phyloP scores from a whole-genome alignment of 2,113 vertebrate genomes.

The Neodon shergylaensis region DNA sequence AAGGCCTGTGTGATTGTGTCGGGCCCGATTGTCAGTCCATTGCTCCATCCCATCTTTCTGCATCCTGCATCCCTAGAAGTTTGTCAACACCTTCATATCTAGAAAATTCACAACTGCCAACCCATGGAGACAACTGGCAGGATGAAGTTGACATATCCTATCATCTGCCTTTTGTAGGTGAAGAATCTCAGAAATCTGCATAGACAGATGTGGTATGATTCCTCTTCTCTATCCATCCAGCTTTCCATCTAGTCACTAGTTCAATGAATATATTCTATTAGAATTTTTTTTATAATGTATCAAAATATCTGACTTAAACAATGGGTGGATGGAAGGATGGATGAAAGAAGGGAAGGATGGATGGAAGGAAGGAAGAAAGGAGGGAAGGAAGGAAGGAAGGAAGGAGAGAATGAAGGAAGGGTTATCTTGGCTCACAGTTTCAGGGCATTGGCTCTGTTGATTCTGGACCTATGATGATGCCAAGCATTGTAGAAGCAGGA shows the following conservation, averaged over 20 bases:
- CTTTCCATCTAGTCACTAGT: neutral
- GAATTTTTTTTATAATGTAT: neutral
- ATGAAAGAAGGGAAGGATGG: neutral
- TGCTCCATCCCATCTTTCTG: constrained; percentile 16
- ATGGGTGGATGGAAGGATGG: neutral
- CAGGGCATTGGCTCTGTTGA: neutral
- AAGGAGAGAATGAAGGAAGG: neutral
- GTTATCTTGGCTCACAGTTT: neutral
- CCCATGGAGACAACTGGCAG: constrained; percentile 21
- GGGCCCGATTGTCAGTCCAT: neutral
- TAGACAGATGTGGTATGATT: neutral
- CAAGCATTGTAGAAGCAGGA: neutral
- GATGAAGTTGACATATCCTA: constrained; percentile 11
- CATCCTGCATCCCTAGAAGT: neutral
- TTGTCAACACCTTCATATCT: constrained; percentile 41
- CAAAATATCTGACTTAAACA: neutral
- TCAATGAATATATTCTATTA: neutral
- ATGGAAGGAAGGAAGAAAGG: neutral
- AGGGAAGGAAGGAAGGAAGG: neutral
- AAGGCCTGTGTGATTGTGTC: neutral
- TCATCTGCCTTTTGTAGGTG: neutral
- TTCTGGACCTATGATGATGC: neutral
- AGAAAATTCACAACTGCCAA: constrained; percentile 45
- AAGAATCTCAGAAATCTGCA: neutral
- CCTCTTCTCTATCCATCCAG: neutral